Base-by-base conservation (phyloP, 2,888 invertebrate genomes). In the Sialis fuliginosa region DNA sequence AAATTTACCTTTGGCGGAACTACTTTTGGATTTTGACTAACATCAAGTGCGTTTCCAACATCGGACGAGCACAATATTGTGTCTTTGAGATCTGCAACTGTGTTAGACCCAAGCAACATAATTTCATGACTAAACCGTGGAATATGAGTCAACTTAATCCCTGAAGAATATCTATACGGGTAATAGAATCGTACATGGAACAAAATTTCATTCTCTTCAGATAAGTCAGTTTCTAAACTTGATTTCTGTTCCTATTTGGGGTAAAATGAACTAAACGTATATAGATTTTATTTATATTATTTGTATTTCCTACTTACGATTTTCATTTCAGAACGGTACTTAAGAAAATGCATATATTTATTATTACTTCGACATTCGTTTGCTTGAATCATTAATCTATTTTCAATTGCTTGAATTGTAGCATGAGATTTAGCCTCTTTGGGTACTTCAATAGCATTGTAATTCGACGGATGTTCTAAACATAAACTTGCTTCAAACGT, bases 11-110 rank as follows among this genome's bases (percentile, higher is more conserved):
- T 22, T 4, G 22, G 22, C 2, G 22, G 22, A 22, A 22, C 47
- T 42, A 53, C 50, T 22, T 66, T 58, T 0, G 75, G 74, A 41
- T 67, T 57, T 4, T 67, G 56, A 50, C 81, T 77, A 1, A 76
- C 64, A 57, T 84, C 83, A 34, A 69, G 64, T 13, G 75, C 67
- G 52, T 75, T 64, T 48, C 72, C 72, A 13, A 68, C 60, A 61
- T 91, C 87, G 52, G 81, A 77, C 44, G 75, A 62, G 60, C 93
- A 93, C 12, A 69, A 65, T 52, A 92, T 77, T 53, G 75, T 72
- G 58, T 89, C 87, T 3, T 84, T 71, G 37, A 93, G 64, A 42
- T 77, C 74, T n/a, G 74, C 67, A 51, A 93, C 67, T 30, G 67
- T 69, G 60, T 85, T 82, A 12, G 67, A 64, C 1, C 83, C 82